These are phyloP conservation scores for Tigriopus japonicus DNA, from an alignment of 1,140 invertebrate genomes.

Conservation along the genomic window DNA sequence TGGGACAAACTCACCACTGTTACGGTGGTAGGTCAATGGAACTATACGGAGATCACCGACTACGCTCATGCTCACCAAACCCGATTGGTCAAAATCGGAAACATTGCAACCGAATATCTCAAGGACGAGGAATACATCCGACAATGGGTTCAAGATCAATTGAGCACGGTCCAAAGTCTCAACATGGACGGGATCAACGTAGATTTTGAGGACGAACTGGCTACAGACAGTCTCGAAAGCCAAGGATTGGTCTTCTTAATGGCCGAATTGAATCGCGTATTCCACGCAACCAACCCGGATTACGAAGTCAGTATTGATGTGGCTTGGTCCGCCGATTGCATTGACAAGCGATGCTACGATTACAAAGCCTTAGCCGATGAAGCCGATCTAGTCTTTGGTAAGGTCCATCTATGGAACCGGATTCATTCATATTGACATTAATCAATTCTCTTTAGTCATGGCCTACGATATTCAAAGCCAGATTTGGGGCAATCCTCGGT, in stretches of 20 bases:
- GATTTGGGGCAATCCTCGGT: conserved; percentile 23
- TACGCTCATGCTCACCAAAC: conserved; percentile 24
- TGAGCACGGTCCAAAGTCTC: conserved; percentile 20
- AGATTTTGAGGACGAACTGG: conserved; percentile 27
- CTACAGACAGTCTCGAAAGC: conserved; percentile 19
- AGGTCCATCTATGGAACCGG: too few relatives aligned
- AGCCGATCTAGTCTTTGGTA: conserved; percentile 25
- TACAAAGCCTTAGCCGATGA: conserved; percentile 22
- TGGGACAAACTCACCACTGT: conserved; percentile 28
- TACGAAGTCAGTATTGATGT: conserved; percentile 28
- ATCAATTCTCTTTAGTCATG: too few relatives aligned
- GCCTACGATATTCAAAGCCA: conserved; percentile 30
- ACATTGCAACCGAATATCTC: conserved; percentile 20
- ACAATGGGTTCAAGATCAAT: conserved; percentile 23
- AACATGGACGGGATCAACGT: conserved; percentile 30
- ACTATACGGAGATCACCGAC: conserved; percentile 23
- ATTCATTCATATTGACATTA: too few relatives aligned
- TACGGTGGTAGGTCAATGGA: conserved; percentile 22
- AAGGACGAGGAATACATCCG: conserved; percentile 19
- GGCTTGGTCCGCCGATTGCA: conserved; percentile 26
- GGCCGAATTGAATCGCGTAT: not conserved
- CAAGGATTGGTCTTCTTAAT: conserved; percentile 23
- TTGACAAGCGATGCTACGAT: conserved; percentile 29
- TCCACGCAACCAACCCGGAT: conserved; percentile 18
- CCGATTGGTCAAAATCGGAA: conserved; percentile 20